These are phyloP conservation scores for Octopus sinensis DNA, from an alignment of 1,140 invertebrate species.

Conservation along the genomic window DNA sequence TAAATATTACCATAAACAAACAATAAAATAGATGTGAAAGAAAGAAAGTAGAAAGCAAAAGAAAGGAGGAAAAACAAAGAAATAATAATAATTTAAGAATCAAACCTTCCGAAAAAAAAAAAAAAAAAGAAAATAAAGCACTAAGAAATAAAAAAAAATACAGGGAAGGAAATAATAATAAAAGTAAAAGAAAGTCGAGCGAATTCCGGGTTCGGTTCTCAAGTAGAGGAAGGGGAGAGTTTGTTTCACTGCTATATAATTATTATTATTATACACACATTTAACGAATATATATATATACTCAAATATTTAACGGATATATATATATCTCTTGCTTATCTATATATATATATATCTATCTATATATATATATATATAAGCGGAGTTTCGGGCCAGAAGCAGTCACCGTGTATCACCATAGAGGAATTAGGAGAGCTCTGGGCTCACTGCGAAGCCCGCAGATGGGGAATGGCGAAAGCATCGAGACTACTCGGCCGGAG, in stretches of 20 bases:
- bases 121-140: not conserved
- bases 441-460: slow-evolving; percentile 27
- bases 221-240: not conserved
- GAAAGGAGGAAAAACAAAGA: no score
- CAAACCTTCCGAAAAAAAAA: no score
- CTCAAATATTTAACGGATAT: not conserved
- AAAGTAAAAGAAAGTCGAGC: not conserved
- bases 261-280: not conserved
- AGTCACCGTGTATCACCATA: slow-evolving; percentile 10
- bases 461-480: slow-evolving; percentile 46
- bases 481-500: slow-evolving; percentile 36
- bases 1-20: no score
- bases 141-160: not conserved
- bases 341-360: not conserved
- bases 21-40: no score
- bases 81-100: no score
- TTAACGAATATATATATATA: not conserved
- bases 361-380: not conserved
- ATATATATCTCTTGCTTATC: not conserved
- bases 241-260: not conserved
- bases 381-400: not conserved
- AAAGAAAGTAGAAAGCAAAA: no score
- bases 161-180: not conserved
- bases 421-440: slow-evolving; percentile 11
- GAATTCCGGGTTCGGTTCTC: no score